Percentiles rank a stretch among this genome's conserved stretches.
phyloP scores from a whole-genome alignment of 2,113 vertebrate genomes.

The Gasterosteus nipponicus region DNA sequence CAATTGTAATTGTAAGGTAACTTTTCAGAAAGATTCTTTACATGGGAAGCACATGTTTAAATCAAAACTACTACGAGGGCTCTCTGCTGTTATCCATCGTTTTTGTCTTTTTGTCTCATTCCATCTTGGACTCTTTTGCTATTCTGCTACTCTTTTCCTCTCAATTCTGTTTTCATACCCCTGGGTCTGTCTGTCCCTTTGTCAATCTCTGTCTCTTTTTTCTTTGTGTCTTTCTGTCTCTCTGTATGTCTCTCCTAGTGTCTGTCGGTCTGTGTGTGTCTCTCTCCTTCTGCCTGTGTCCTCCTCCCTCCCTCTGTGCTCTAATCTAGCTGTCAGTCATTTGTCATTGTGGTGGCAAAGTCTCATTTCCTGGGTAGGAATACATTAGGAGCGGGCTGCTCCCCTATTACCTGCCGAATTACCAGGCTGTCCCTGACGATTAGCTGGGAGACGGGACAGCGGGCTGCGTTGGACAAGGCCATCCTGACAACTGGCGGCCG shows the following conservation, averaged over 20 bases:
- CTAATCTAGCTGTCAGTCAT: slow-evolving; percentile 74
- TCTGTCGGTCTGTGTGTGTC: not conserved
- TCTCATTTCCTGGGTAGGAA: slow-evolving; percentile 71
- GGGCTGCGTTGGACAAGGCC: slow-evolving; percentile 33
- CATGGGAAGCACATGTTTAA: not conserved
- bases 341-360: slow-evolving; percentile 61
- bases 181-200: not conserved
- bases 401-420: slow-evolving; percentile 68
- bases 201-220: too few relatives aligned
- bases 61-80: not conserved
- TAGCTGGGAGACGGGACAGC: slow-evolving; percentile 49
- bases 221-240: too few relatives aligned
- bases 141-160: not conserved
- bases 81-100: not conserved
- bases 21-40: not conserved
- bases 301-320: slow-evolving; percentile 22
- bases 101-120: not conserved
- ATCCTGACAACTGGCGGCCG: slow-evolving; percentile 35
- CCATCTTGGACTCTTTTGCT: not conserved
- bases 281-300: not conserved
- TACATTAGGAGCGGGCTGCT: slow-evolving; percentile 67
- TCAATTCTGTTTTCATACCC: slow-evolving; percentile 20
- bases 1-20: too few relatives aligned
- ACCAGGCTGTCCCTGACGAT: slow-evolving; percentile 64
- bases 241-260: not conserved